phyloP scores from a whole-genome alignment of 2,888 invertebrate genomes.

The Cryptocheilus praepositus region DNA sequence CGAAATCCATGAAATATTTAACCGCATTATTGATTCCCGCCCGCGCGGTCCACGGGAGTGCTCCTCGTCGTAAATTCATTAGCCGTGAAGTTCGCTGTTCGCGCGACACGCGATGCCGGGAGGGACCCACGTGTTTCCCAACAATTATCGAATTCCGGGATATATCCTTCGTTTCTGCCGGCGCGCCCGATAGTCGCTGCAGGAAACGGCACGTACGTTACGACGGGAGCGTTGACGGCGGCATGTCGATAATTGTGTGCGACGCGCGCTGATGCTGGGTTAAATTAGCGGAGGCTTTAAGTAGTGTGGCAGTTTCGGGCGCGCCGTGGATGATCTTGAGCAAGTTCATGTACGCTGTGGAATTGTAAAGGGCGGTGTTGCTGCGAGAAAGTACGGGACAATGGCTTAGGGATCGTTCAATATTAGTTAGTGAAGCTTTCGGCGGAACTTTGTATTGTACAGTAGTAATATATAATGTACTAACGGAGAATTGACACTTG shows the following conservation, averaged over 20 bases:
- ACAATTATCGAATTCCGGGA: constrained; percentile 57
- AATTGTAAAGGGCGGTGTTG: too few species aligned
- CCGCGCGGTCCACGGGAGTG: constrained; percentile 59
- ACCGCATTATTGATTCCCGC: constrained; percentile 69
- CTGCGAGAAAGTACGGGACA: too few species aligned
- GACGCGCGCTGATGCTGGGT: background rate
- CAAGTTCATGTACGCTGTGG: too few species aligned
- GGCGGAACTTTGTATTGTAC: too few species aligned
- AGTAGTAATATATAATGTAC: too few species aligned
- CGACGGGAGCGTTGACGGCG: constrained; percentile 39
- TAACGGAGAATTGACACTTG: too few species aligned
- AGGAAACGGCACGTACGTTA: constrained; percentile 46
- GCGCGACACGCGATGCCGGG: constrained; percentile 47
- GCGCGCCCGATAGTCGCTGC: constrained; percentile 32
- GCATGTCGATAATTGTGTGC: constrained; percentile 35
- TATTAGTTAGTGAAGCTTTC: too few species aligned
- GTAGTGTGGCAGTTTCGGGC: too few species aligned
- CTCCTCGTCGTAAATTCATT: constrained; percentile 64
- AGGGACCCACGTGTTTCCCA: constrained; percentile 47
- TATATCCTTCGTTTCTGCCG: constrained; percentile 46
- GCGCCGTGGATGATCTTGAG: too few species aligned
- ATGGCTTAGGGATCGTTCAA: too few species aligned
- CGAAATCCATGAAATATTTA: constrained; percentile 71
- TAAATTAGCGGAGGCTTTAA: too few species aligned
- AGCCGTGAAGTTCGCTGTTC: constrained; percentile 52